phyloP scores from a whole-genome alignment of 2,113 vertebrate genomes.

The Carollia perspicillata region DNA sequence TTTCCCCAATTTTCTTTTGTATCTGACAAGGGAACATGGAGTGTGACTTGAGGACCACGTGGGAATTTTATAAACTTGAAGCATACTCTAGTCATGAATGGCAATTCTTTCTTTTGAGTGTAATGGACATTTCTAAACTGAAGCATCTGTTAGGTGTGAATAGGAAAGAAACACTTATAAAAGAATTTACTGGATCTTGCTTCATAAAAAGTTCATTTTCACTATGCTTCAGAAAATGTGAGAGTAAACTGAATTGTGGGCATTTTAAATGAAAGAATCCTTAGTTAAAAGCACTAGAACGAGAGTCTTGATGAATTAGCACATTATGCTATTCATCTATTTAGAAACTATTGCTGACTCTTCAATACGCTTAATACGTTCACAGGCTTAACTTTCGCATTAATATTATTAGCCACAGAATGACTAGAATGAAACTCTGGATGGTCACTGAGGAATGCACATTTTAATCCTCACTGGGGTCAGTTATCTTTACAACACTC shows the following conservation, averaged over 20 bases:
- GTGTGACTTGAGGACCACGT: background rate
- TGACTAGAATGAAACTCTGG: slow-evolving; percentile 40
- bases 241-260: background rate
- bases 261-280: slow-evolving; percentile 46
- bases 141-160: slow-evolving; percentile 13
- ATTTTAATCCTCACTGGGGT: slow-evolving; percentile 47
- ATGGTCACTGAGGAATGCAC: slow-evolving; percentile 51
- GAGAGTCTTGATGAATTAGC: slow-evolving; percentile 59
- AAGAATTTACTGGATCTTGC: slow-evolving; percentile 29
- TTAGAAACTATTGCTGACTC: slow-evolving; percentile 55
- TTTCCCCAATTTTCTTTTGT: background rate
- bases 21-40: background rate
- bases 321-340: slow-evolving; percentile 43
- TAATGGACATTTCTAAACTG: background rate
- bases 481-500: slow-evolving; percentile 2
- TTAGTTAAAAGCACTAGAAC: slow-evolving; percentile 61
- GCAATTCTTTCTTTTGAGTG: background rate
- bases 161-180: slow-evolving; percentile 51
- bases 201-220: slow-evolving; percentile 41
- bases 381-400: slow-evolving; percentile 47
- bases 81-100: background rate
- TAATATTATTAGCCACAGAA: slow-evolving; percentile 50
- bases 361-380: slow-evolving; percentile 64
- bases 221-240: slow-evolving; percentile 32
- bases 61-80: background rate